Evolutionary conservation across 2,888 invertebrate genomes (phyloP), one percentile per base, ranked within the genome.

Genomic region (Drosophila colorata): DNA sequence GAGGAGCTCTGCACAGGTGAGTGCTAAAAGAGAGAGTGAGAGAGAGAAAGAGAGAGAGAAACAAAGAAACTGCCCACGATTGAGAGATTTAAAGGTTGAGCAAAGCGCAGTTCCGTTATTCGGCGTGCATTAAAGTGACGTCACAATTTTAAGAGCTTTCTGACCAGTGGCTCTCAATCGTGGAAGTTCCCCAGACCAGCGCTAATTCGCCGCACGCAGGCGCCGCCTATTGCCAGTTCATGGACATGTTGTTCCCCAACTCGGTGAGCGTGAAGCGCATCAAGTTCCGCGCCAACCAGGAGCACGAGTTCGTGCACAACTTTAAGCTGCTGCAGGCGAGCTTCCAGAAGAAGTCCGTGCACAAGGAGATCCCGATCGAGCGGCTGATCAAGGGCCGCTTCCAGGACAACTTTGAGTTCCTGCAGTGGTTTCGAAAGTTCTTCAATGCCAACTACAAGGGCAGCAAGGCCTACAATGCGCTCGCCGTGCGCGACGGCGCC

Each of bases 341-440:
- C 40, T 78, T 78, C 6, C 49, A 58, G 11, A 78, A 78, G 43
- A 43, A 49, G 20, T 9, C n/a, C 0, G 69, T 79, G 1, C 14
- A 7, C 2, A 78, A 75, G 87, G 85, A 85, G 37, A 83, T 90
- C 51, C 87, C 88, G 1, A 82, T 90, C 59, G 87, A 90, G 69
- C 78, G 74, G 31, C 94, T 99, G 94, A 96, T 98, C 92, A 98
- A 98, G 94, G 98, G 97, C 91, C 95, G 97, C 88, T 99, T 98
- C 93, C 98, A 98, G 94, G 98, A 98, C 94, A 98, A 99, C 94
- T 98, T 98, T 95, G 98, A 98, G 93, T 99, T 98, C 93, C 95
- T 98, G 88, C 98, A 98, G 93, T 98, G 98, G 98, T 74, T 78
- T 5, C 56, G 46, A 1, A 71, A 78, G 18, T 78, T 78, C 20